A percentile compares a stretch with the other conserved stretches of the same genome.
Conservation (phyloP, 2,888 invertebrate genomes). For the Sipha maydis region DNA sequence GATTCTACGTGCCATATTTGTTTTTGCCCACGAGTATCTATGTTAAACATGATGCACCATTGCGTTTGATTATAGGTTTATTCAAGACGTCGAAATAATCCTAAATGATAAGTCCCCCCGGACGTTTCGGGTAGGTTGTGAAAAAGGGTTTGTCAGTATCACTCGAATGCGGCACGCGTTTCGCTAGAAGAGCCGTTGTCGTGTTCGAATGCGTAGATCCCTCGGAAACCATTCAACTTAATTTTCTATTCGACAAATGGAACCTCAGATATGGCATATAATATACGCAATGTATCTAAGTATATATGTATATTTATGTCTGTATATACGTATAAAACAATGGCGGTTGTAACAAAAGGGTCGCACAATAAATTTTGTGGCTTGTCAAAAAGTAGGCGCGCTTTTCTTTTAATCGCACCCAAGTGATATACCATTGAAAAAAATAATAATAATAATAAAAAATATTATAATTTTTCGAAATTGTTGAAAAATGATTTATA, state of each 20-base stretch:
- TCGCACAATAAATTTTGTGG: constrained; percentile 19
- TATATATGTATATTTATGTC: not conserved
- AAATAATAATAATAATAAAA: not conserved
- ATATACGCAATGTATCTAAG: not conserved
- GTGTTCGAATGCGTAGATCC: not conserved
- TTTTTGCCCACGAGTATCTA: too few relatives aligned
- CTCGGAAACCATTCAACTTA: constrained; percentile 44
- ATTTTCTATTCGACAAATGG: constrained; percentile 52
- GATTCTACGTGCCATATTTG: too few relatives aligned
- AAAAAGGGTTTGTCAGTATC: constrained; percentile 31
- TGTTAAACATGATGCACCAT: too few relatives aligned
- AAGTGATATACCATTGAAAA: not conserved
- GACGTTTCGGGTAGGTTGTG: not conserved
- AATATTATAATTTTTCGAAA: not conserved
- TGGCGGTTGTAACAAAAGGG: constrained; percentile 12
- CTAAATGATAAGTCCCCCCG: constrained; percentile 44
- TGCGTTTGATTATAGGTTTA: not conserved
- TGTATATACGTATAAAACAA: not conserved
- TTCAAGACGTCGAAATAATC: constrained; percentile 12
- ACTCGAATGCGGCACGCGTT: not conserved
- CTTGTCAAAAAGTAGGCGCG: constrained; percentile 30
- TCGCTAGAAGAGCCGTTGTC: not conserved
- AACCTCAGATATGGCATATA: not conserved
- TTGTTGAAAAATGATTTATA: too few relatives aligned
- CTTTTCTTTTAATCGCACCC: constrained; percentile 6